A percentile compares a stretch with the other conserved stretches of the same genome.
phyloP scores from a whole-genome alignment of 2,113 vertebrate species.

The Equus przewalskii region DNA sequence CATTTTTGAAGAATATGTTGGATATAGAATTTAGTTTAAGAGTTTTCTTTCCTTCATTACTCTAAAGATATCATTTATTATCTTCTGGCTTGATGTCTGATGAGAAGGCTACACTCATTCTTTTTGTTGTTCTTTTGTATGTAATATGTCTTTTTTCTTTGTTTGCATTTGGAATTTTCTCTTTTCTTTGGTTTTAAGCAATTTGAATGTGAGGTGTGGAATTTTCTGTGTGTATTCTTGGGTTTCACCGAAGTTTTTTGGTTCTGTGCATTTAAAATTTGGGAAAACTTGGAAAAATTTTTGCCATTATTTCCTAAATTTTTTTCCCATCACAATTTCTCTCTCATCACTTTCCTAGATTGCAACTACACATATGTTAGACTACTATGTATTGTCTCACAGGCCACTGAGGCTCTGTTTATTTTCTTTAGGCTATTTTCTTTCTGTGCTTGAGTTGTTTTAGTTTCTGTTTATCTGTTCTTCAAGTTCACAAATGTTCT shows the following conservation, averaged over 20 bases:
- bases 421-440: background rate
- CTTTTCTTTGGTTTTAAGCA: background rate
- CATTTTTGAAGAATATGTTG: background rate
- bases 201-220: background rate
- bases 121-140: background rate
- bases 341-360: background rate
- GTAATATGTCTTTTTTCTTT: background rate
- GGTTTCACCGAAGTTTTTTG: background rate
- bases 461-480: background rate
- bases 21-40: background rate
- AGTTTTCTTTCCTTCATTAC: background rate
- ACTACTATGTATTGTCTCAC: background rate
- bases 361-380: background rate
- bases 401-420: background rate
- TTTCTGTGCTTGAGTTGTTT: background rate
- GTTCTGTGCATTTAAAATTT: slow-evolving; percentile 32
- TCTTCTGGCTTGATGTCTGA: background rate
- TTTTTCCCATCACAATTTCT: background rate
- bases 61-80: background rate
- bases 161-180: background rate
- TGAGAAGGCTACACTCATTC: background rate
- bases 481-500: background rate
- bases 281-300: background rate
- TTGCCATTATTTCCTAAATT: background rate
- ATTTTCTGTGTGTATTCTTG: background rate